A percentile compares a stretch with the other conserved stretches of the same genome.
Conservation (phyloP, 1,140 invertebrate genomes). For the Neomicropteryx cornuta region DNA sequence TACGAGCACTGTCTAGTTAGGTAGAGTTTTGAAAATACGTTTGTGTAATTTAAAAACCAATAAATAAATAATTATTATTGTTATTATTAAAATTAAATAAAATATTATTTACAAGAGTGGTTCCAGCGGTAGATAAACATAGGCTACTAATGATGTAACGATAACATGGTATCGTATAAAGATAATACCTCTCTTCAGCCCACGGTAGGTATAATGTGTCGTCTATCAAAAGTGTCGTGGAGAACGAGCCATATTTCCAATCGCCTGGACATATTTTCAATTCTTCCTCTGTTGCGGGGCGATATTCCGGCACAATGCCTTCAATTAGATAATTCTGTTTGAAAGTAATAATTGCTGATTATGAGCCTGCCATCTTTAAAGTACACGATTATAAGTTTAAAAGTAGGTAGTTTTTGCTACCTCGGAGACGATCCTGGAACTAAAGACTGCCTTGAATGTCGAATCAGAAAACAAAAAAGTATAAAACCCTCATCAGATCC, state of each 20-base stretch:
- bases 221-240: constrained; percentile 65
- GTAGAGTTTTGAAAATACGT: no score
- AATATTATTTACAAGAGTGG: no score
- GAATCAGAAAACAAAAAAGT: constrained; percentile 3
- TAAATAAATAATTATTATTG: no score
- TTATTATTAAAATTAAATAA: neutral
- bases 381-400: constrained; percentile 2
- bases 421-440: neutral
- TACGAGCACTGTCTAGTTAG: no score
- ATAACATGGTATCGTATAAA: no score
- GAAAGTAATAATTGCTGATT: no score
- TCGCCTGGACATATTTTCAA: constrained; percentile 53
- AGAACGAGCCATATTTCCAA: constrained; percentile 76
- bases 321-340: constrained; percentile 70
- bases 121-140: no score
- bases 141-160: no score
- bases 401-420: neutral
- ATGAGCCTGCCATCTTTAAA: constrained; percentile 1
- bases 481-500: no score
- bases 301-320: constrained; percentile 61
- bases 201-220: constrained; percentile 64
- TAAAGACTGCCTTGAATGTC: no score
- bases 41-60: no score
- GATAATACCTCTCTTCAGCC: constrained; percentile 48
- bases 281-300: constrained; percentile 57